Evolutionary conservation across 2,888 invertebrate genomes (phyloP).

Genomic region (Chaetoderma sp.): DNA sequence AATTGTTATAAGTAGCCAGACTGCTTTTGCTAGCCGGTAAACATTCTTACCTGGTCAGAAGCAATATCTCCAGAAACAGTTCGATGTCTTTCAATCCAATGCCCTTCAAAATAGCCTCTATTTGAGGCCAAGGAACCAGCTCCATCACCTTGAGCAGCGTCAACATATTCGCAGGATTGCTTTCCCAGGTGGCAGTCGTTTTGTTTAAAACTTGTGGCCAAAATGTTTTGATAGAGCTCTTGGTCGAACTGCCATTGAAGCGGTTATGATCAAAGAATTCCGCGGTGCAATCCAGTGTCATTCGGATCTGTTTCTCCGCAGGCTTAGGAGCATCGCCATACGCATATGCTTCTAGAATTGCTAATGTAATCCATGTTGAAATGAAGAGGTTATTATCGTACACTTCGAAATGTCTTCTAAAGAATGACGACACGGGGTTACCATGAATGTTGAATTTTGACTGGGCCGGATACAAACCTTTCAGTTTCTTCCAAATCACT

Average conservation of each 20-base stretch:
- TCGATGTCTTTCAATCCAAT: no score
- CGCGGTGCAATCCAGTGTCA: no score
- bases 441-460: slow-evolving; percentile 56
- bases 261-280: slow-evolving; percentile 47
- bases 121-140: slow-evolving; percentile 36
- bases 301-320: no score
- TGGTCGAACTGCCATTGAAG: slow-evolving; percentile 49
- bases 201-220: slow-evolving; percentile 55
- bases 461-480: slow-evolving; percentile 56
- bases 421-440: slow-evolving; percentile 36
- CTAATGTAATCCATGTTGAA: slow-evolving; percentile 54
- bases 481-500: slow-evolving; percentile 44
- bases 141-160: slow-evolving; percentile 42
- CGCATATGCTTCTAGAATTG: slow-evolving; percentile 48
- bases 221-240: slow-evolving; percentile 53
- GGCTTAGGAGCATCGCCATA: slow-evolving; percentile 42
- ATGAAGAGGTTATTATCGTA: slow-evolving; percentile 63
- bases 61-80: slow-evolving; percentile 40
- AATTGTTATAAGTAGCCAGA: no score
- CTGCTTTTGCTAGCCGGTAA: no score
- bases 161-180: slow-evolving; percentile 46
- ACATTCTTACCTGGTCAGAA: no score
- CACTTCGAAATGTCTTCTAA: slow-evolving; percentile 47
- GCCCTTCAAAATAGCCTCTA: no score
- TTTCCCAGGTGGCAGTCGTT: slow-evolving; percentile 41